Conservation (phyloP, 2,797 vertebrate genomes). For the Gila robusta region DNA sequence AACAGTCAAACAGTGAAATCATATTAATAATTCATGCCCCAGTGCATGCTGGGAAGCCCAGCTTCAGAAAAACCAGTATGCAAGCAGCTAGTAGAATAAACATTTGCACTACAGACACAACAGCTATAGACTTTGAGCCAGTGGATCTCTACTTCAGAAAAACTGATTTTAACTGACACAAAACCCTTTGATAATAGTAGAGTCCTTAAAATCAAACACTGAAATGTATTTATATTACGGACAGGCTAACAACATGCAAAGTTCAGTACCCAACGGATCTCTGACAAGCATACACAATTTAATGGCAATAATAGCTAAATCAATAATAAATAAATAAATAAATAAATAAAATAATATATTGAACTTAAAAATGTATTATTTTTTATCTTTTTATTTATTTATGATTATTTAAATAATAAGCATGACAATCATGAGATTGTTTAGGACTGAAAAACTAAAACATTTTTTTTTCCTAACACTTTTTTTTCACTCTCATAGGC, state of each 20-base stretch:
- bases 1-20: neutral
- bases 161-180: neutral
- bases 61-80: conserved; percentile 25
- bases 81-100: neutral
- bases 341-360: neutral
- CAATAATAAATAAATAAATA: neutral
- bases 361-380: too few relatives aligned
- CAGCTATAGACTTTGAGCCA: neutral
- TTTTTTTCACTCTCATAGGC: neutral
- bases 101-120: neutral
- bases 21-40: conserved; percentile 9
- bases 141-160: neutral
- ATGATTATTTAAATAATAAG: neutral
- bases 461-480: too few relatives aligned
- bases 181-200: neutral
- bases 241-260: neutral
- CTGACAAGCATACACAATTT: neutral
- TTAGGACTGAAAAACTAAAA: neutral
- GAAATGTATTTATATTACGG: neutral
- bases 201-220: neutral
- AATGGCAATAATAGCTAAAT: neutral
- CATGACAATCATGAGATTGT: neutral
- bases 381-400: neutral
- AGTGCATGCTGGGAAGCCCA: neutral
- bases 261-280: neutral